These are phyloP conservation scores for Montipora efflorescens DNA, from an alignment of 64 coral and sea anemone species.

Conservation along the genomic window DNA sequence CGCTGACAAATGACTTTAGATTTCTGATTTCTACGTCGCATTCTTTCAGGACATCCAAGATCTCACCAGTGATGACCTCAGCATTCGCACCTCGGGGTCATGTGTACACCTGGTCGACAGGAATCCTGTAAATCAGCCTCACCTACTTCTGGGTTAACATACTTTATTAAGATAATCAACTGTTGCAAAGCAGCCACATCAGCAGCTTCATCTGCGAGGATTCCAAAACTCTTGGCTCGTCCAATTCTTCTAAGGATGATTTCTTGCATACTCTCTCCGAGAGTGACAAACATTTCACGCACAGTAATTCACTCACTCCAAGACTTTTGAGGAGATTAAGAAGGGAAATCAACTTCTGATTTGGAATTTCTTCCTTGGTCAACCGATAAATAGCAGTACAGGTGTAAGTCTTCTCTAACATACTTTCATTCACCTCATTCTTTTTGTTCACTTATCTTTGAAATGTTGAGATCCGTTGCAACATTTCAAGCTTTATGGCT, in stretches of 20 bases:
- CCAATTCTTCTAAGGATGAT: conserved; percentile 10
- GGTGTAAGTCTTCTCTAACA: no score
- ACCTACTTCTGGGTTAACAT: conserved; percentile 51
- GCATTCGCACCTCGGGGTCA: conserved; percentile 71
- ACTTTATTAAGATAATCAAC: conserved; percentile 40
- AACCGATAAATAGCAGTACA: no score
- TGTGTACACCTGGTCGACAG: conserved; percentile 50
- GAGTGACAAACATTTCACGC: conserved; percentile 1
- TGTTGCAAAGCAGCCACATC: background rate
- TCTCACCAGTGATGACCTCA: conserved; percentile 20
- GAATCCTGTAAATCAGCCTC: background rate
- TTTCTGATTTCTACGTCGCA: background rate
- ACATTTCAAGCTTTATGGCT: no score
- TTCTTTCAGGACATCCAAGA: background rate
- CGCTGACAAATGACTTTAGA: conserved; percentile 8
- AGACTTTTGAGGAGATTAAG: no score
- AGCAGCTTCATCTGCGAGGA: conserved; percentile 33
- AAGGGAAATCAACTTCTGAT: no score
- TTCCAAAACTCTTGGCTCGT: conserved; percentile 26
- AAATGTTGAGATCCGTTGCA: no score
- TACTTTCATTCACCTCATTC: no score
- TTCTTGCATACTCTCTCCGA: conserved; percentile 2
- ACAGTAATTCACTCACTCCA: background rate
- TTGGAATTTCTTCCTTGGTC: no score
- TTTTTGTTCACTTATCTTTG: no score